A percentile compares a stretch with the other conserved stretches of the same genome.
Evolutionary conservation across 2,888 invertebrate species (phyloP).

Genomic region (Drosophila paranaensis): DNA sequence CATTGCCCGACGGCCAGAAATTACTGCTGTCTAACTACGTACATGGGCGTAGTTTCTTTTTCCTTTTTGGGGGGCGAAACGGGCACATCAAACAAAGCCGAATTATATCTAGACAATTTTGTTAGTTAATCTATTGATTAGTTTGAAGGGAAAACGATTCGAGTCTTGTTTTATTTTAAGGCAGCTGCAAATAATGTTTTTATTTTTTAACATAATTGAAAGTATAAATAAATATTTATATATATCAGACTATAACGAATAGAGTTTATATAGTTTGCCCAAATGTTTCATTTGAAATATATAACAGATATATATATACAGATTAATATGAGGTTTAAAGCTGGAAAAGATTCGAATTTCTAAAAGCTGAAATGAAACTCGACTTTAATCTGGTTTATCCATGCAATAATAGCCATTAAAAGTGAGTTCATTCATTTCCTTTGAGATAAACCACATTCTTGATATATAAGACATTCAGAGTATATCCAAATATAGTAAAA

Average conservation of each 20-base stretch:
- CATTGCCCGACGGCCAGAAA: slow-evolving; percentile 8
- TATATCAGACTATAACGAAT: not conserved
- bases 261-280: not conserved
- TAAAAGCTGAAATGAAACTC: too few species aligned
- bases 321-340: not conserved
- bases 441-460: not conserved
- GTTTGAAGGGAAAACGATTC: not conserved
- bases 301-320: not conserved
- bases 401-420: too few species aligned
- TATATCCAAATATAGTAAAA: not conserved
- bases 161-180: not conserved
- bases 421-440: too few species aligned
- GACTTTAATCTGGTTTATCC: too few species aligned
- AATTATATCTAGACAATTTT: slow-evolving; percentile 8
- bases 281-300: not conserved
- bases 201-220: too few species aligned
- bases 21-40: slow-evolving; percentile 48
- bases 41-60: slow-evolving; percentile 48
- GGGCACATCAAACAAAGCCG: slow-evolving; percentile 49
- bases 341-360: too few species aligned
- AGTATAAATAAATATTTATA: too few species aligned
- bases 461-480: not conserved
- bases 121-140: not conserved
- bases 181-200: not conserved
- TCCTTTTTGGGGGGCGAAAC: not conserved